A percentile compares a stretch with the other conserved stretches of the same genome.
Evolutionary conservation across 1,140 invertebrate genomes (phyloP).

Genomic region (Spodoptera frugiperda): DNA sequence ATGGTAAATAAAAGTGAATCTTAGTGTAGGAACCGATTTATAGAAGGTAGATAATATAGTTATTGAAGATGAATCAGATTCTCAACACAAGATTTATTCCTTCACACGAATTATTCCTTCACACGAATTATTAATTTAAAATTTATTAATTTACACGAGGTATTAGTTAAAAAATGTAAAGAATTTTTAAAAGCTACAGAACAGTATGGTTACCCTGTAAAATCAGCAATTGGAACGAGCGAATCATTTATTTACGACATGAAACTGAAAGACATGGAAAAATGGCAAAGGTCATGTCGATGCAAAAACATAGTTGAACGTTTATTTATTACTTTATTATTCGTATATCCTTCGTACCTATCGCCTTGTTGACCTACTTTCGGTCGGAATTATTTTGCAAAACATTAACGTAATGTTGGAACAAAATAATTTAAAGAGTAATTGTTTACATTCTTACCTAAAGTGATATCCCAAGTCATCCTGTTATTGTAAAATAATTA

Average conservation of each 20-base stretch:
- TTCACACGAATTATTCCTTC: too few relatives aligned
- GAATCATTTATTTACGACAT: constrained; percentile 62
- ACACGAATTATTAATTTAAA: too few relatives aligned
- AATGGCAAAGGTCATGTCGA: constrained; percentile 42
- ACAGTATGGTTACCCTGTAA: constrained; percentile 52
- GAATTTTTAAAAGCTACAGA: constrained; percentile 16
- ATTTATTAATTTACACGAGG: too few relatives aligned
- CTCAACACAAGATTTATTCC: too few relatives aligned
- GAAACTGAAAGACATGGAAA: constrained; percentile 60
- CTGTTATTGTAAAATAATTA: constrained; percentile 1
- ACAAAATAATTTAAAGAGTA: background rate
- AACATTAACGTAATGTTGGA: background rate
- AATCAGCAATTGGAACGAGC: constrained; percentile 48
- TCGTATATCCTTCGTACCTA: constrained; percentile 23
- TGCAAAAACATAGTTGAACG: constrained; percentile 33
- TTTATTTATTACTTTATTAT: constrained; percentile 37
- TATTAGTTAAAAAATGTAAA: background rate
- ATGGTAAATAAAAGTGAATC: too few relatives aligned
- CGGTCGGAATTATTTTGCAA: background rate
- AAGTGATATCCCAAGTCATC: constrained; percentile 62
- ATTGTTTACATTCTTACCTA: constrained; percentile 51
- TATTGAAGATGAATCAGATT: too few relatives aligned
- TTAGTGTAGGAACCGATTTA: too few relatives aligned
- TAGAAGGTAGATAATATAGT: too few relatives aligned
- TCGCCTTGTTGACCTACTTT: constrained; percentile 22